Evolutionary conservation across 2,888 invertebrate genomes (phyloP), one percentile per base, ranked within the genome.

Genomic region (Agonopterix heracliana): DNA sequence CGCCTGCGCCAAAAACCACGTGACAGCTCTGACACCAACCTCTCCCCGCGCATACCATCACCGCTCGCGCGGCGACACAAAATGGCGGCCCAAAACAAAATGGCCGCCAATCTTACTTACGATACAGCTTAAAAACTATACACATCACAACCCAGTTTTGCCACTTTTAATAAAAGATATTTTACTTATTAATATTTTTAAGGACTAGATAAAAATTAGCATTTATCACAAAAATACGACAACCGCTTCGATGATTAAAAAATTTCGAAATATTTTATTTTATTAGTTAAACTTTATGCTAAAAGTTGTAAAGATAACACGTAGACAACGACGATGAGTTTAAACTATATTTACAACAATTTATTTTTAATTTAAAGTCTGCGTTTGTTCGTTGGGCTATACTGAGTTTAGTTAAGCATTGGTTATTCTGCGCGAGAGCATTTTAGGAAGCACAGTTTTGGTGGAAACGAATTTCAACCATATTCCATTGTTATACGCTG

Each of bases 131-230:
- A 82, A 66, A 67, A 64, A 76, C 74, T 84, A 84, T 74, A 85
- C 87, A 88, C 88, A 88, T 88, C 88, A 88, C 88, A 88, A 88
- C 88, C 85, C 71, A 86, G 84, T 86, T 87, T 85, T 83, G 81
- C 83, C 85, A 86, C 84, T 82, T 83, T 79, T 65, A n/a, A n/a
- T 71, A 68, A 61, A 60, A 11, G 60, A 59, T 53, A 57, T 45
- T 49, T 52, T 26, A 26, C 7, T 26, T 26, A 26, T 26, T 26
- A 26, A 26, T 26, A 26, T 26, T 26, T 26, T 41, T 41, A 41
- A 61, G 10, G 35, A 40, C 41, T 49, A 52, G 46, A 63, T 57
- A 63, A 26, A 26, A 68, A 66, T 68, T 66, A 65, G 69, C 67
- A 57, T 73, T 65, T 83, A 85, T 87, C 86, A 87, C 87, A 86